Conservation (phyloP, 35 echinoderm and acorn worm genomes). For the Lytechinus pictus region DNA sequence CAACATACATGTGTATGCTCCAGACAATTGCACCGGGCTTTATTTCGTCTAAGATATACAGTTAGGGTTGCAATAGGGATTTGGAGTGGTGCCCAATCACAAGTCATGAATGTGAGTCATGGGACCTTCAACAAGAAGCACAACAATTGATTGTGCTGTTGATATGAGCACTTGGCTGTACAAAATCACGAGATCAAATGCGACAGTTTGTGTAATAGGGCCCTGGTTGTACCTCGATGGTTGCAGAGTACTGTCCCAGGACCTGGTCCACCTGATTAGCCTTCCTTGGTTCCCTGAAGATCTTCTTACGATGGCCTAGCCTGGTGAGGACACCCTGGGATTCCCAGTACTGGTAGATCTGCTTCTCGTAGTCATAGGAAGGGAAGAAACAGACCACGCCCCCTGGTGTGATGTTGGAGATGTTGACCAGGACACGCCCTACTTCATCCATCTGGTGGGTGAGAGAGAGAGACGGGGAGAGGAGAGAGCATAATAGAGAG, state of each 20-base stretch:
- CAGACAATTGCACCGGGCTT: no score
- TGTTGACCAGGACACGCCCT: constrained; percentile 81
- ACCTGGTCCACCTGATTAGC: constrained; percentile 88
- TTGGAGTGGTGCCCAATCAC: no score
- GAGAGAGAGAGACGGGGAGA: not conserved
- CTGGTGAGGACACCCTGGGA: constrained; percentile 75
- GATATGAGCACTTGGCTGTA: no score
- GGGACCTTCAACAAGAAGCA: no score
- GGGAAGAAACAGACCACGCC: constrained; percentile 98
- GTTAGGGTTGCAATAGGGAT: no score
- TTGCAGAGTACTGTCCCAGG: constrained; percentile 75
- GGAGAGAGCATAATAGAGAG: not conserved
- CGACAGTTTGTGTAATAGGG: no score
- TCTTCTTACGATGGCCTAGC: constrained; percentile 78
- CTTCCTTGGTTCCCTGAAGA: constrained; percentile 90
- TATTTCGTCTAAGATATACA: no score
- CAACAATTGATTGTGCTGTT: no score
- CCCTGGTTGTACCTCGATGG: constrained; percentile 73
- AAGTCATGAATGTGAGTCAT: no score
- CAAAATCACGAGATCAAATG: no score
- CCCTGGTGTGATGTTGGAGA: constrained; percentile 87
- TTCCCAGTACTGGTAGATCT: constrained; percentile 82
- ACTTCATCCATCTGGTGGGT: constrained; percentile 90
- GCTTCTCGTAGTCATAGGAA: constrained; percentile 95
- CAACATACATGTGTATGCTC: no score